These are phyloP conservation scores for Echiichthys vipera DNA, from an alignment of 2,797 vertebrate genomes.

Conservation along the genomic window DNA sequence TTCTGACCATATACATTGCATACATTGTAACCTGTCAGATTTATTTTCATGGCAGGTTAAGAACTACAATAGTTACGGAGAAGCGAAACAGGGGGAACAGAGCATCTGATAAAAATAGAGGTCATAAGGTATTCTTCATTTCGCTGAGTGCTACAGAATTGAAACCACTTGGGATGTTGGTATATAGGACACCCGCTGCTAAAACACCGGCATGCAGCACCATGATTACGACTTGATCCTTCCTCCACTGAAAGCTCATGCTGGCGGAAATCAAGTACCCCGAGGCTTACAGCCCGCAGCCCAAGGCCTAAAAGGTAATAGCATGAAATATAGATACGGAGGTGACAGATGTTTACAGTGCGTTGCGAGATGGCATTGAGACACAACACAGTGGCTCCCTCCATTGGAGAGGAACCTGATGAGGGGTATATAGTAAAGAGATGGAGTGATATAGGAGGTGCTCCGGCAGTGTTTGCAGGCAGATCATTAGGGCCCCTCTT, in stretches of 20 bases:
- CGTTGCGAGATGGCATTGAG: conserved; percentile 74
- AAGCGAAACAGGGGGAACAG: conserved; percentile 52
- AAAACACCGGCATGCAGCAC: conserved; percentile 76
- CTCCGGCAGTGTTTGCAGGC: conserved; percentile 79
- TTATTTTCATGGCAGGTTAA: conserved; percentile 54
- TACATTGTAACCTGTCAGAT: conserved; percentile 47
- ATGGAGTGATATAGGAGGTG: conserved; percentile 80
- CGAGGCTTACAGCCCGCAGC: conserved; percentile 79
- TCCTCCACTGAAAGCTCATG: conserved; percentile 76
- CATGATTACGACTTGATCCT: conserved; percentile 83
- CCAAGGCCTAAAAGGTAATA: conserved; percentile 84
- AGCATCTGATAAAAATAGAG: conserved; percentile 83
- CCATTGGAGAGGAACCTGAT: conserved; percentile 77
- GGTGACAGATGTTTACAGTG: conserved; percentile 82
- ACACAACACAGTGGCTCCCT: conserved; percentile 77
- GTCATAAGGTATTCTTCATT: conserved; percentile 79
- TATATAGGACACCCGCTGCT: conserved; percentile 84
- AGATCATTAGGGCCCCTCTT: conserved; percentile 84
- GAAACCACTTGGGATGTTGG: conserved; percentile 79
- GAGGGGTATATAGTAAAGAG: conserved; percentile 65
- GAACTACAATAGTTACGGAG: conserved; percentile 33
- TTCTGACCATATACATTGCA: conserved; percentile 24
- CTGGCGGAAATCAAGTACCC: conserved; percentile 81
- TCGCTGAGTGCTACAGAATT: conserved; percentile 82
- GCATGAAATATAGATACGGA: conserved; percentile 83